phyloP scores from a whole-genome alignment of 2,113 vertebrate species.

The Willisornis vidua region DNA sequence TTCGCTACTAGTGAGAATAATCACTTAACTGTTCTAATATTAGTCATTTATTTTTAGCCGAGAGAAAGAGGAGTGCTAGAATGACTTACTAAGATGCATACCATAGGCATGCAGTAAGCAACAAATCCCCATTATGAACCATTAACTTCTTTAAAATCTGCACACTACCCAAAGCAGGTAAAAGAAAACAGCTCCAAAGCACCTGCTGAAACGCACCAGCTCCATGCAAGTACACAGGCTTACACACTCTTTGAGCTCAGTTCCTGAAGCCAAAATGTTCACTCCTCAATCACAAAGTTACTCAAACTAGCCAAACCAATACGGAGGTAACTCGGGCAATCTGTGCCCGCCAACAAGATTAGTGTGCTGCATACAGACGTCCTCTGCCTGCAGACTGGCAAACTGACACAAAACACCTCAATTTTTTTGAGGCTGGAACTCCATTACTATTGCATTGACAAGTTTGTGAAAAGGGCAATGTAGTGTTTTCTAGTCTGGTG shows the following conservation, averaged over 20 bases:
- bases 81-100: slow-evolving; percentile 61
- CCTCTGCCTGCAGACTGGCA: neutral
- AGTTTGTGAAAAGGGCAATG: neutral
- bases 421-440: neutral
- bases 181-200: neutral
- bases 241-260: neutral
- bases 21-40: slow-evolving; percentile 67
- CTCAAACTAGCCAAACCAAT: neutral
- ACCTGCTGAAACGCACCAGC: neutral
- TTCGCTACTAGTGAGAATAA: slow-evolving; percentile 47
- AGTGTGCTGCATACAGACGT: neutral
- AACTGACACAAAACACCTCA: neutral
- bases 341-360: neutral
- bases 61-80: slow-evolving; percentile 27
- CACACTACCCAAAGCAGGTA: neutral
- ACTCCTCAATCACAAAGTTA: neutral
- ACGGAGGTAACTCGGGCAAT: neutral
- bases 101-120: slow-evolving; percentile 57
- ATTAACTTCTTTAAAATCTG: neutral
- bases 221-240: neutral
- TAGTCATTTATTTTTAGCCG: slow-evolving; percentile 63
- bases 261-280: neutral
- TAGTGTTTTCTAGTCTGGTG: neutral
- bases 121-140: slow-evolving; percentile 27
- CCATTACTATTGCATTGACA: neutral